These are phyloP conservation scores for Paramormyrops kingsleyae DNA, from an alignment of 2,113 vertebrate species.

Conservation along the genomic window DNA sequence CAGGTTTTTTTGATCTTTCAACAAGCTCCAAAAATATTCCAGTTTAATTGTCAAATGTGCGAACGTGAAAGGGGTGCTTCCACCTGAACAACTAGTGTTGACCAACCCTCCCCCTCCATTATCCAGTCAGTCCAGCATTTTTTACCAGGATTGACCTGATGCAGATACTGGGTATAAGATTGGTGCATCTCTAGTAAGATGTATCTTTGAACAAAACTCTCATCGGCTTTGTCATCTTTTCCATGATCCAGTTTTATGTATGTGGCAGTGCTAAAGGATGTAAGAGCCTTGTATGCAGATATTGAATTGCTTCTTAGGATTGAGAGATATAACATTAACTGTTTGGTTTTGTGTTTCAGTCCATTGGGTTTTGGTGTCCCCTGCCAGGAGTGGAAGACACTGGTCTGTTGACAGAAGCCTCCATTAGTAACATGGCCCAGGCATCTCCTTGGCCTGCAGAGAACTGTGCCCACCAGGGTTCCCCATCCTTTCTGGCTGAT, in stretches of 20 bases:
- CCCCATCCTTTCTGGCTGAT: background rate
- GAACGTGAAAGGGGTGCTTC: background rate
- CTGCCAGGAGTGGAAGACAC: background rate
- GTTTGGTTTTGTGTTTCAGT: background rate
- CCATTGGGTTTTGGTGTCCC: background rate
- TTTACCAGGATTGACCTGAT: background rate
- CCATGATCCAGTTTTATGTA: background rate
- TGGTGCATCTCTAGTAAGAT: background rate
- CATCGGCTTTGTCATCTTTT: background rate
- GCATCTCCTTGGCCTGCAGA: background rate
- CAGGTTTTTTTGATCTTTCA: background rate
- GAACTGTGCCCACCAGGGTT: background rate
- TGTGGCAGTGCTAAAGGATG: background rate
- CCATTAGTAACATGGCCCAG: background rate
- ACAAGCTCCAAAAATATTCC: background rate
- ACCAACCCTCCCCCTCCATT: background rate
- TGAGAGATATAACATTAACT: background rate
- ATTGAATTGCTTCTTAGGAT: background rate
- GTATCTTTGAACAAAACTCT: background rate
- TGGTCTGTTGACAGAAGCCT: background rate
- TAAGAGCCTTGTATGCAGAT: background rate
- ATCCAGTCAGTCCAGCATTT: background rate
- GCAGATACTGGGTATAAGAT: background rate
- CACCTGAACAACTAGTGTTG: background rate
- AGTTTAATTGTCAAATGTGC: background rate